phyloP scores from a whole-genome alignment of 2,113 vertebrate species.

The Ariopsis seemanni region DNA sequence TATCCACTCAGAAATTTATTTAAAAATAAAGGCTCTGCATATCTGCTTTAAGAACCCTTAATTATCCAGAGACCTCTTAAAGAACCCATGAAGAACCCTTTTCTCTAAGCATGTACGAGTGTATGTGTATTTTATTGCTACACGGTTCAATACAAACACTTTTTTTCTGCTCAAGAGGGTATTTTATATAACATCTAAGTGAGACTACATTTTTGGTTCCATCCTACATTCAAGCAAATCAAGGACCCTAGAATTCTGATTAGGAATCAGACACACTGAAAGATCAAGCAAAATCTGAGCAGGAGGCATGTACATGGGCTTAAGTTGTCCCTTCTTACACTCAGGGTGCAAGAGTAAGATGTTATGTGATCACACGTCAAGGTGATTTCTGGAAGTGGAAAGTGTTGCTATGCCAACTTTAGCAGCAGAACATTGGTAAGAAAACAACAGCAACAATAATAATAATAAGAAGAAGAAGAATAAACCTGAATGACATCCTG shows the following conservation, averaged over 20 bases:
- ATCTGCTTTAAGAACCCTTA: no score
- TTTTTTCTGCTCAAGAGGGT: neutral
- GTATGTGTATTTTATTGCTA: neutral
- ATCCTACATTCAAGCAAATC: neutral
- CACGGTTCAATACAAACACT: neutral
- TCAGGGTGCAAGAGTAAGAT: neutral
- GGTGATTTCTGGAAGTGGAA: neutral
- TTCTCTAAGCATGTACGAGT: neutral
- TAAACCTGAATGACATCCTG: neutral
- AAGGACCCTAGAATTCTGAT: neutral
- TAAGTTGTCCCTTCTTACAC: neutral
- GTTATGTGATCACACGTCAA: neutral
- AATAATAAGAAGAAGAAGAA: neutral
- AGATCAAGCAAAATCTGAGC: neutral
- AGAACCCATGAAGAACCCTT: neutral
- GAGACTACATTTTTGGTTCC: neutral
- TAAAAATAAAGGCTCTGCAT: no score
- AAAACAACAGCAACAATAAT: neutral
- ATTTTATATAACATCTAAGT: neutral
- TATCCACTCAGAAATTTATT: no score
- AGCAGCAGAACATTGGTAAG: neutral
- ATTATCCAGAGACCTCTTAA: no score
- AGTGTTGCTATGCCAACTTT: neutral
- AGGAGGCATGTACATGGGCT: neutral
- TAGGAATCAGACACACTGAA: neutral